Conservation (phyloP, 2,113 vertebrate genomes). For the Lepisosteus osseus region DNA sequence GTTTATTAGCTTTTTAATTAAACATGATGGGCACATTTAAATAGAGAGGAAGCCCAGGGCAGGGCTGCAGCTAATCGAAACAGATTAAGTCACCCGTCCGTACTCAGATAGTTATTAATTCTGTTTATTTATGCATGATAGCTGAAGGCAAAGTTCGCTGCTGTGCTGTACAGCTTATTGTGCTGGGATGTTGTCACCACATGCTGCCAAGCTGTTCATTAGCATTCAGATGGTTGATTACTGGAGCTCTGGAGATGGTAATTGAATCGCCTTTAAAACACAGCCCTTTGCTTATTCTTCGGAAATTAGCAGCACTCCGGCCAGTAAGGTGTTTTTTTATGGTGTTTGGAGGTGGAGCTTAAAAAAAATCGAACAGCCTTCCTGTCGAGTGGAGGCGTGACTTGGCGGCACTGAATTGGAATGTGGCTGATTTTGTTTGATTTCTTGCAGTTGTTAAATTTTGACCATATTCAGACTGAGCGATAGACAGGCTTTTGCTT, state of each 20-base stretch:
- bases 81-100: slow-evolving; percentile 64
- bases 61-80: slow-evolving; percentile 59
- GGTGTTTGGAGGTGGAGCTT: background rate
- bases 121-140: slow-evolving; percentile 62
- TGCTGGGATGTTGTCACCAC: slow-evolving; percentile 51
- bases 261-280: slow-evolving; percentile 48
- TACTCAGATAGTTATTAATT: slow-evolving; percentile 62
- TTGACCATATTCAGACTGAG: no score
- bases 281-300: slow-evolving; percentile 17
- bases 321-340: background rate
- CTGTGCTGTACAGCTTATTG: slow-evolving; percentile 48
- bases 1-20: slow-evolving; percentile 73
- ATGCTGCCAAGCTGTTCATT: slow-evolving; percentile 45
- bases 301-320: background rate
- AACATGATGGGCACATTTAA: slow-evolving; percentile 69
- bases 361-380: background rate
- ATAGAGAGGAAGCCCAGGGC: slow-evolving; percentile 57
- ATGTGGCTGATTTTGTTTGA: background rate
- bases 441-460: no score
- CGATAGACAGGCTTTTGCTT: no score
- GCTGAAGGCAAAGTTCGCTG: slow-evolving; percentile 48
- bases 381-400: background rate
- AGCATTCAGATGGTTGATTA: slow-evolving; percentile 52
- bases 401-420: background rate
- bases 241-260: slow-evolving; percentile 33